These are phyloP conservation scores for Phyllotreta striolata DNA, from an alignment of 2,888 invertebrate genomes.

Conservation along the genomic window DNA sequence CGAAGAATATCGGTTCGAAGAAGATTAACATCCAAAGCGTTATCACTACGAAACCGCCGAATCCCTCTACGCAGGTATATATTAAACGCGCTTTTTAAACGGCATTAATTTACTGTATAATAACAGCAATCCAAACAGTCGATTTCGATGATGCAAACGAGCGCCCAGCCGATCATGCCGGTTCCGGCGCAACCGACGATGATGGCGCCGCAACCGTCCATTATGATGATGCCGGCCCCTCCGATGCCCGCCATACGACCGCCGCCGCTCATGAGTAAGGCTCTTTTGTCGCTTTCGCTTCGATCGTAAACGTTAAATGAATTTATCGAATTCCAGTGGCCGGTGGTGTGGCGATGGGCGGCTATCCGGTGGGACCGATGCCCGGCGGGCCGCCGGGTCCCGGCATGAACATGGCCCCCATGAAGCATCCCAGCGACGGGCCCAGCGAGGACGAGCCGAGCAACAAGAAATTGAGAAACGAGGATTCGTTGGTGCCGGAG, in stretches of 20 bases:
- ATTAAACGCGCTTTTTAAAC: constrained; percentile 19
- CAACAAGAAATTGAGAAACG: constrained; percentile 87
- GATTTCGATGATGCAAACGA: constrained; percentile 62
- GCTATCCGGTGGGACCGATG: constrained; percentile 61
- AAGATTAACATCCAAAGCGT: constrained; percentile 52
- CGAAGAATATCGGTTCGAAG: constrained; percentile 73
- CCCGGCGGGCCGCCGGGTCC: constrained; percentile 52
- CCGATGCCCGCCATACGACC: constrained; percentile 67
- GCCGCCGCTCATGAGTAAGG: constrained; percentile 67
- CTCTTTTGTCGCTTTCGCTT: too few relatives aligned
- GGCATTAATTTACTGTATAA: background rate
- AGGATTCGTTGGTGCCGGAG: constrained; percentile 93
- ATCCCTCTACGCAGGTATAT: constrained; percentile 50
- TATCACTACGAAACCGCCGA: constrained; percentile 60
- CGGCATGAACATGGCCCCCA: constrained; percentile 57
- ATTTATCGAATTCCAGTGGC: constrained; percentile 52
- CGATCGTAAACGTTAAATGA: too few relatives aligned
- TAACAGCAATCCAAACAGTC: constrained; percentile 40
- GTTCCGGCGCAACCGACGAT: constrained; percentile 64
- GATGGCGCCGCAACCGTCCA: constrained; percentile 63
- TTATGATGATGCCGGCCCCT: constrained; percentile 71
- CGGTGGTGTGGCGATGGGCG: constrained; percentile 62
- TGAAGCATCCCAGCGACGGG: constrained; percentile 64
- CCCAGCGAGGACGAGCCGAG: constrained; percentile 83
- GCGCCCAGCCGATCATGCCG: constrained; percentile 58